Evolutionary conservation across 2,797 vertebrate genomes (phyloP), one percentile per base, ranked within the genome.

Genomic region (Pangasius larnaudii): DNA sequence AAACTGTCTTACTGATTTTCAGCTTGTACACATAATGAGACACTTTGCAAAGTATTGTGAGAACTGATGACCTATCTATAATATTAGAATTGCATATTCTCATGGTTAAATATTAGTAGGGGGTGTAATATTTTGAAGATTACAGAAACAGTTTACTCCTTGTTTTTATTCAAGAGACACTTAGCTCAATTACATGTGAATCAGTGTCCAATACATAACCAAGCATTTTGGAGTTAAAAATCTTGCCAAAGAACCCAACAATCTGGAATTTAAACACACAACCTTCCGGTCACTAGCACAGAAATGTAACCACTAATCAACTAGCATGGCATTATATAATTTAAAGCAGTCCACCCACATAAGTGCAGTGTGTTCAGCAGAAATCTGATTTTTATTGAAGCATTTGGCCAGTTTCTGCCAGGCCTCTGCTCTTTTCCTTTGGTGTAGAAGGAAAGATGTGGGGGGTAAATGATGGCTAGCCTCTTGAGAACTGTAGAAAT

Each of bases 261-360:
- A 46, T 49, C 42, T 67, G n/a, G 46, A 16, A 69, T 69, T 84
- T 22, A 33, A 53, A 51, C 16, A 51, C 18, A 84, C 82, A 24
- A 36, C 46, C 63, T 33, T 36, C 36, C 16, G 5, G 27, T 63
- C 80, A 46, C 24, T 3, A 24, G 9, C 8, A 51, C n/a, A 51
- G 10, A 33, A 30, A 69, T 67, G 30, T 69, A 69, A 3, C 61
- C n/a, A 1, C 59, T 65, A 83, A 84, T 84, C 63, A 1, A 67
- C 42, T 46, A 84, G 82, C 61, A 61, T 61, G 84, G 56, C 16
- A 59, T 75, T 85, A 61, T 75, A 75, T 75, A 85, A 85, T 85
- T 59, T 59, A 74, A 74, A 46, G 56, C 33, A 75, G 22, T 59
- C 71, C 84, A 85, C 84, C 84, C 84, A 85, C 84, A 46, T 46